Evolutionary conservation across 2,888 invertebrate genomes (phyloP), one percentile per base, ranked within the genome.

Genomic region (Drosophila pseudotakahashii): DNA sequence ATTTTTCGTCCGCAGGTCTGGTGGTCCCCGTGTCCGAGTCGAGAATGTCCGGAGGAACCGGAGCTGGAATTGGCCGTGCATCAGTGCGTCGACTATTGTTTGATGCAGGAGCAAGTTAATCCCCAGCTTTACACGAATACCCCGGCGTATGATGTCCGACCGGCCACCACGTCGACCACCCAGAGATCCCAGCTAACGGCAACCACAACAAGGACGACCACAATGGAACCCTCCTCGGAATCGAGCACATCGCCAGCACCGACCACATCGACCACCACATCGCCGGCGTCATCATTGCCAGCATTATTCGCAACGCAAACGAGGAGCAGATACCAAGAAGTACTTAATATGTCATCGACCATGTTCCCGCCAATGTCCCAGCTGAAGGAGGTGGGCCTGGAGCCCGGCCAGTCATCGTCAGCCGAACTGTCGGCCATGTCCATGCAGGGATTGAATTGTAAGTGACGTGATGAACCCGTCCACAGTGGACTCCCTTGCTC

Each of bases 11-110:
- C n/a, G 7, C n/a, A 95, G 95, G 95, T 96, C 37, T 96, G 96
- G 96, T 96, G 96, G 96, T 96, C 96, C 87, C 96, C 96, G 0
- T 96, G 96, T 85, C 95, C 96, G 0, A 96, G 96, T 81, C 93
- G 96, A 72, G 96, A 96, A 91, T 96, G 96, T 89, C 96, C 96
- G 0, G 95, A 95, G 79, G 94, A 95, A 75, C 95, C 95, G 79
- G 95, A 95, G 83, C 92, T 96, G 32, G 95, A 96, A 89, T 94
- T 96, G 86, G 94, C 95, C 14, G 92, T 96, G 36, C 95, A 95
- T 81, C 94, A 94, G 78, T 96, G 96, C 86, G 93, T 94, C 10
- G 95, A 96, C 91, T 95, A 96, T 90, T 96, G 96, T 88, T 91
- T 95, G 75, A 91, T 95, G 68, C 93, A 92, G 68, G 89, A 89